Percentiles rank a stretch among this genome's conserved stretches.
Evolutionary conservation across 2,888 invertebrate species (phyloP).

Genomic region (Acleris sparsana): DNA sequence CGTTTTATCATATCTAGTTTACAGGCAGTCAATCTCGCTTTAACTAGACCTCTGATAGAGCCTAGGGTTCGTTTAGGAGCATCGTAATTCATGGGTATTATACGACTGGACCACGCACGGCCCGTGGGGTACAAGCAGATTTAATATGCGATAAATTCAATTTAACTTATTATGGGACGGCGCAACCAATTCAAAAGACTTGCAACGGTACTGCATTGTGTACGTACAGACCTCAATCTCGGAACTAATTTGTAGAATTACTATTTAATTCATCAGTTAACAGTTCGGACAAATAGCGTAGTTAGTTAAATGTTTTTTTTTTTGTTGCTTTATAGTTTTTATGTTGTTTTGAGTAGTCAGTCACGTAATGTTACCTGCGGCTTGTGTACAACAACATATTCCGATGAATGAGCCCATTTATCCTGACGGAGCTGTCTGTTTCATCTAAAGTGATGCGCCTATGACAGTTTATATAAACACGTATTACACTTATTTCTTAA

Average conservation of each 20-base stretch:
- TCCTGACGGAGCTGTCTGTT: no score
- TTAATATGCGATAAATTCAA: slow-evolving; percentile 66
- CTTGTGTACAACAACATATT: no score
- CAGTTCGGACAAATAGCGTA: no score
- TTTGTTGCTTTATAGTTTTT: no score
- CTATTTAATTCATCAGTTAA: slow-evolving; percentile 1
- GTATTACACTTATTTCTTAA: no score
- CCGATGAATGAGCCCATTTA: no score
- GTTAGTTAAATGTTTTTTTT: no score
- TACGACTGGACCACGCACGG: slow-evolving; percentile 56
- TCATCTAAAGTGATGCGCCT: no score
- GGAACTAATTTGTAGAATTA: slow-evolving; percentile 16
- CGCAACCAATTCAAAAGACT: slow-evolving; percentile 44
- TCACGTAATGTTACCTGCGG: no score
- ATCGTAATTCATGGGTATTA: slow-evolving; percentile 54
- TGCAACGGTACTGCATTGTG: slow-evolving; percentile 8
- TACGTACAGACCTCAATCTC: background rate
- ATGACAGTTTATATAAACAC: no score
- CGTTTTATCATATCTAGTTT: background rate
- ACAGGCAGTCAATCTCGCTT: background rate
- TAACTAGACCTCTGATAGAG: slow-evolving; percentile 39
- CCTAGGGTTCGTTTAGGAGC: slow-evolving; percentile 47
- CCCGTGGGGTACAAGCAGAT: slow-evolving; percentile 57
- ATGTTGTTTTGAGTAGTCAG: no score
- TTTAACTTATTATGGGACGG: slow-evolving; percentile 63